Evolutionary conservation across 2,888 invertebrate genomes (phyloP).

Genomic region (Habrosyne pyritoides): DNA sequence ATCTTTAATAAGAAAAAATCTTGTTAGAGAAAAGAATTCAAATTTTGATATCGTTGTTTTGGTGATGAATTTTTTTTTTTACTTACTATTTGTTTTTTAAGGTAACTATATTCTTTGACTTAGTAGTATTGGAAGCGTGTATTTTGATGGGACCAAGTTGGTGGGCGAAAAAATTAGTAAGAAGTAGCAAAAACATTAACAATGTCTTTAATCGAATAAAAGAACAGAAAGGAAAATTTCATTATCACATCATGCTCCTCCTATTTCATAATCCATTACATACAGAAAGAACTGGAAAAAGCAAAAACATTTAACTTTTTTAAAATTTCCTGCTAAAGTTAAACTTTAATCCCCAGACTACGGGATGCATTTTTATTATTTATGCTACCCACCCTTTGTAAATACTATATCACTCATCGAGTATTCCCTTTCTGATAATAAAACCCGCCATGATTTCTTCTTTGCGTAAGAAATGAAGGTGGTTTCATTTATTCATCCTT

Average conservation of each 20-base stretch:
- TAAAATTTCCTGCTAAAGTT: not conserved
- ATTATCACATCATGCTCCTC: no score
- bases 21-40: not conserved
- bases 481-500: slow-evolving; percentile 4
- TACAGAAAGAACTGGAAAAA: no score
- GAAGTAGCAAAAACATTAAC: no score
- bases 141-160: no score
- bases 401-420: not conserved
- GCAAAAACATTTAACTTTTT: no score
- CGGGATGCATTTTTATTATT: not conserved
- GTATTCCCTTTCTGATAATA: not conserved
- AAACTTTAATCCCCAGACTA: not conserved
- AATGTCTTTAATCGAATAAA: no score
- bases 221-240: no score
- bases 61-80: not conserved
- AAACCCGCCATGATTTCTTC: not conserved
- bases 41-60: not conserved
- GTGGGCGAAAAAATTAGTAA: no score
- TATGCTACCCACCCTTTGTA: not conserved
- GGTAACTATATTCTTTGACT: no score
- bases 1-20: not conserved
- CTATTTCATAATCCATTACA: no score
- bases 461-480: not conserved
- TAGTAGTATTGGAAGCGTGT: no score
- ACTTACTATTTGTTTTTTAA: not conserved